Conservation (phyloP, 2,797 vertebrate species). For the Sylvilagus floridanus region DNA sequence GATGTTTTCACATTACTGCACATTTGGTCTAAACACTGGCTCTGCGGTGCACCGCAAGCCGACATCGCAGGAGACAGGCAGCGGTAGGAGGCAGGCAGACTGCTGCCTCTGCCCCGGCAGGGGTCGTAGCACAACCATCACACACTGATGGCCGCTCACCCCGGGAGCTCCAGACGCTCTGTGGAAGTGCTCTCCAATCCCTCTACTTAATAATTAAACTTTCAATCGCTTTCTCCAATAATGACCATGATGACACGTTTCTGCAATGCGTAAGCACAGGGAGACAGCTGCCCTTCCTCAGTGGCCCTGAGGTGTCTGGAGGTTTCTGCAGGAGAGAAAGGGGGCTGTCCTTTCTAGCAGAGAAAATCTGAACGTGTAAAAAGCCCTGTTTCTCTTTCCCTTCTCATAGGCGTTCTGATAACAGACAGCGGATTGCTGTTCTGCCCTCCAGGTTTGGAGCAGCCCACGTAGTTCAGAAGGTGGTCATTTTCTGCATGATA, state of each 20-base stretch:
- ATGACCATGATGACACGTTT: slow-evolving; percentile 41
- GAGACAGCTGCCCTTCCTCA: slow-evolving; percentile 38
- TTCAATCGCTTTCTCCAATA: slow-evolving; percentile 72
- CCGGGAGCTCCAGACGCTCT: background rate
- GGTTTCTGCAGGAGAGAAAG: background rate
- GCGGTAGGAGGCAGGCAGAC: background rate
- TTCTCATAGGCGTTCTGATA: slow-evolving; percentile 67
- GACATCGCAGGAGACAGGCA: slow-evolving; percentile 57
- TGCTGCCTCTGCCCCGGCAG: background rate
- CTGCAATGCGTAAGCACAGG: slow-evolving; percentile 52
- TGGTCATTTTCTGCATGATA: slow-evolving; percentile 72
- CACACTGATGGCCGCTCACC: background rate
- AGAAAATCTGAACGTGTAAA: background rate
- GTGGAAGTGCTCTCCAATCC: background rate
- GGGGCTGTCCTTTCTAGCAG: slow-evolving; percentile 42
- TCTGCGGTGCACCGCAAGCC: slow-evolving; percentile 41
- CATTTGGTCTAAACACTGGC: slow-evolving; percentile 58
- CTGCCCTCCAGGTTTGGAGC: slow-evolving; percentile 70
- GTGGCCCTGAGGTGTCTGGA: background rate
- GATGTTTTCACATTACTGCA: slow-evolving; percentile 61
- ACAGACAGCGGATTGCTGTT: slow-evolving; percentile 22
- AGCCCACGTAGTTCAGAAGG: slow-evolving; percentile 72
- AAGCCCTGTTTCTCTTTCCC: background rate
- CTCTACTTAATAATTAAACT: slow-evolving; percentile 75
- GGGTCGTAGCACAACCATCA: background rate